A percentile compares a stretch with the other conserved stretches of the same genome.
These are phyloP conservation scores for Entomobrya multifasciata DNA, from an alignment of 2,888 invertebrate species.

Conservation along the genomic window DNA sequence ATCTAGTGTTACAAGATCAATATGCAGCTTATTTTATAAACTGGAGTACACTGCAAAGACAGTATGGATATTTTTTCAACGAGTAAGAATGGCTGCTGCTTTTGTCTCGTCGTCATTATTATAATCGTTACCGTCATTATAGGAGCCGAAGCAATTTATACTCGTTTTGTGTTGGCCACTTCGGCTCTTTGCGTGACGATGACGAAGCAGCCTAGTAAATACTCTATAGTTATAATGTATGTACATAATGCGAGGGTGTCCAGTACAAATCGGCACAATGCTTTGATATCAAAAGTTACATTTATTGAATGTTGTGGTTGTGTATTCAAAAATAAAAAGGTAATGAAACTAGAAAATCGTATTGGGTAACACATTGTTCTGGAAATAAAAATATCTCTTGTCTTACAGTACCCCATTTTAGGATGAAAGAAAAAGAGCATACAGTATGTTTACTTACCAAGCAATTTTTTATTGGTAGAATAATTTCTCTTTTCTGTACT, in stretches of 20 bases:
- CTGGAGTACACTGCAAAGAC: background rate
- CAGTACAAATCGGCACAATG: background rate
- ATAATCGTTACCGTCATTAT: slow-evolving; percentile 46
- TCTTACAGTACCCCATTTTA: too few relatives aligned
- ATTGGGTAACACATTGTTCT: too few relatives aligned
- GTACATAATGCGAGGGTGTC: slow-evolving; percentile 2
- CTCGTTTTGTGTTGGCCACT: slow-evolving; percentile 11
- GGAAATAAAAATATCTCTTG: too few relatives aligned
- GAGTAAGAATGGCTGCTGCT: background rate
- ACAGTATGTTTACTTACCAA: background rate
- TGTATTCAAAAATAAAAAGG: too few relatives aligned
- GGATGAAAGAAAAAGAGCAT: too few relatives aligned
- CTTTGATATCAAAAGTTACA: too few relatives aligned
- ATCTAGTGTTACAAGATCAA: background rate
- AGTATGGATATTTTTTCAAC: background rate
- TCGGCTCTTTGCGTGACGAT: slow-evolving; percentile 17
- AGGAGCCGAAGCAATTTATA: slow-evolving; percentile 37
- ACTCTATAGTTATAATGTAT: background rate
- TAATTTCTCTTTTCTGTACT: background rate
- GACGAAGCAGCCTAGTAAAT: background rate
- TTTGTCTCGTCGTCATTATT: slow-evolving; percentile 39
- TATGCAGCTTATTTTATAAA: background rate
- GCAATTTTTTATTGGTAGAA: too few relatives aligned
- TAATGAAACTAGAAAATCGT: too few relatives aligned
- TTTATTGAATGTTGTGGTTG: too few relatives aligned